These are phyloP conservation scores for Pangasianodon hypophthalmus DNA, from an alignment of 2,113 vertebrate genomes.

Conservation along the genomic window DNA sequence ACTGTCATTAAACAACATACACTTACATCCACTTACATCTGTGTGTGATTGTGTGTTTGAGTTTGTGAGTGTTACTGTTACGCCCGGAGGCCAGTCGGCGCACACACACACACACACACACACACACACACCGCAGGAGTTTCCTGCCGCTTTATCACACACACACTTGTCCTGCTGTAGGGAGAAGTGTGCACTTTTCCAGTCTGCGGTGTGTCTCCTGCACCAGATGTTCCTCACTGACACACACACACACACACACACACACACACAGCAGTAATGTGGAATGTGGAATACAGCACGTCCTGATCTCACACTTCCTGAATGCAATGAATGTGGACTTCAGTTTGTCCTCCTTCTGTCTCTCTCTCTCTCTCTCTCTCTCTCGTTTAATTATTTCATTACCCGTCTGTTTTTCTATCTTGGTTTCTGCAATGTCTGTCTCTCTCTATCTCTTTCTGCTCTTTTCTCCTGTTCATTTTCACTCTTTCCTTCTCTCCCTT, in stretches of 20 bases:
- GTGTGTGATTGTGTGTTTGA: neutral
- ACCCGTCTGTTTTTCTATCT: neutral
- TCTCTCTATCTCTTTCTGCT: neutral
- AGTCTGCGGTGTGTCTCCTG: neutral
- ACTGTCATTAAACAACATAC: neutral
- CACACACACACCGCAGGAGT: neutral
- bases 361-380: neutral
- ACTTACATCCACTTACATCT: neutral
- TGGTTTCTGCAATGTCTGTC: neutral
- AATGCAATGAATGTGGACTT: constrained; percentile 1
- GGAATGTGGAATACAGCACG: neutral
- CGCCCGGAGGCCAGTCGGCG: neutral
- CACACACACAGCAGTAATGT: constrained; percentile 3
- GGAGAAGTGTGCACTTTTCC: neutral
- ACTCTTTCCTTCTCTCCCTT: neutral
- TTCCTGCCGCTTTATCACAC: neutral
- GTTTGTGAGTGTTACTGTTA: neutral
- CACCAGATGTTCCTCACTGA: constrained; percentile 17
- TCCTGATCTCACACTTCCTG: constrained; percentile 15
- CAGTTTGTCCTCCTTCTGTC: neutral
- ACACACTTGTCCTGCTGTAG: constrained; percentile 3
- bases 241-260: constrained; percentile 10
- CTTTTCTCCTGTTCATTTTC: neutral
- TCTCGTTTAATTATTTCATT: neutral
- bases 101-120: constrained; percentile 1